Evolutionary conservation across 2,888 invertebrate genomes (phyloP).

Genomic region (Eurytoma adleriae): DNA sequence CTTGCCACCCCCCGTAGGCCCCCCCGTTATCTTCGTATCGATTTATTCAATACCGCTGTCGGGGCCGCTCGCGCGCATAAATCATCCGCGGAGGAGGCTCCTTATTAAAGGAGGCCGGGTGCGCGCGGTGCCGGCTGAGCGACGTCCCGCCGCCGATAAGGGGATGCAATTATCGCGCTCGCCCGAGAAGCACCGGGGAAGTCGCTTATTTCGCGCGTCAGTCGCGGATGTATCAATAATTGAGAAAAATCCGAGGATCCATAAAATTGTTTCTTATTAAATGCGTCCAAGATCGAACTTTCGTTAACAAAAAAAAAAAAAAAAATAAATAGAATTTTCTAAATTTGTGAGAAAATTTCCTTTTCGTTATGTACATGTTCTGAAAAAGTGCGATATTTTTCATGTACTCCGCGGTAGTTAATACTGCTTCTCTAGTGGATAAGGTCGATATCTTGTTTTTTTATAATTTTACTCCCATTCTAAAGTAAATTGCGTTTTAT

Average conservation of each 20-base stretch:
- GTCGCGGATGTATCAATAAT: slow-evolving; percentile 41
- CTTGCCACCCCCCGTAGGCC: neutral
- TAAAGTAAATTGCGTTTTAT: too few species aligned
- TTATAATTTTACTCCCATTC: too few species aligned
- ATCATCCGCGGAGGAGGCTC: slow-evolving; percentile 45
- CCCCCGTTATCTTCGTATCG: slow-evolving; percentile 38
- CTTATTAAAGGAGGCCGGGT: slow-evolving; percentile 43
- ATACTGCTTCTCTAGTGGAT: too few species aligned
- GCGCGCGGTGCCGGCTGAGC: slow-evolving; percentile 5
- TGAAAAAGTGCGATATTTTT: too few species aligned
- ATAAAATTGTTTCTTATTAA: slow-evolving; percentile 25
- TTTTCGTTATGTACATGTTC: too few species aligned
- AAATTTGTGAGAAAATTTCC: too few species aligned
- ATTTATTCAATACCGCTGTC: slow-evolving; percentile 44
- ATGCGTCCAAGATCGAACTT: neutral
- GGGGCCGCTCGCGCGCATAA: slow-evolving; percentile 27
- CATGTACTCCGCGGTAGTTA: too few species aligned
- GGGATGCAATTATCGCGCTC: slow-evolving; percentile 48
- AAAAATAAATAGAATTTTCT: too few species aligned
- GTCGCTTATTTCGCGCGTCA: slow-evolving; percentile 23
- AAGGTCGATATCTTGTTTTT: too few species aligned
- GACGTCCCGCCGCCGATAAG: slow-evolving; percentile 47
- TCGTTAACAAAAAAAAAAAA: neutral
- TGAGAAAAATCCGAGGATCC: slow-evolving; percentile 13
- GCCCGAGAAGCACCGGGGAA: neutral